phyloP scores from a whole-genome alignment of 2,797 vertebrate species.

The Macropodus opercularis region DNA sequence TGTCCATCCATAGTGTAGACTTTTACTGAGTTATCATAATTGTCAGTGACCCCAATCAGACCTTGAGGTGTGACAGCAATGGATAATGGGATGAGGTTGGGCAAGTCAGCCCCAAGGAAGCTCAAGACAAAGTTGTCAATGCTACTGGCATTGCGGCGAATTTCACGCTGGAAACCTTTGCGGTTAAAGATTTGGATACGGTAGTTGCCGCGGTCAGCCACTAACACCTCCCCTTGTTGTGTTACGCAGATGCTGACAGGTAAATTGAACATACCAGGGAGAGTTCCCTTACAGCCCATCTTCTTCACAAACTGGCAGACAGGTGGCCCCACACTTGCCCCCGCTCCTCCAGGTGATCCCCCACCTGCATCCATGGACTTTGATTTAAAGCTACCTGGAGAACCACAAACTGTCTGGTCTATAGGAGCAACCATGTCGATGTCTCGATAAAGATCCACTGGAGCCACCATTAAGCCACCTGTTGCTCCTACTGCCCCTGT shows the following conservation, averaged over 20 bases:
- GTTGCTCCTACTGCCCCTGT: slow-evolving; percentile 39
- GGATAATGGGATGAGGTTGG: slow-evolving; percentile 92
- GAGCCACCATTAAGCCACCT: slow-evolving; percentile 46
- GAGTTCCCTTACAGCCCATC: slow-evolving; percentile 95
- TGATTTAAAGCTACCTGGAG: slow-evolving; percentile 83
- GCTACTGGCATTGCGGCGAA: slow-evolving; percentile 93
- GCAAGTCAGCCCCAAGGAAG: slow-evolving; percentile 94
- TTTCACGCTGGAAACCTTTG: slow-evolving; percentile 95
- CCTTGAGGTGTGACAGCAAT: slow-evolving; percentile 95
- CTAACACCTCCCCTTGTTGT: slow-evolving; percentile 91
- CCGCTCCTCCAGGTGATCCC: slow-evolving; percentile 57
- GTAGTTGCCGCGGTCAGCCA: slow-evolving; percentile 94
- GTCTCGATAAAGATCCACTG: slow-evolving; percentile 83
- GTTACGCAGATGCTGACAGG: slow-evolving; percentile 93
- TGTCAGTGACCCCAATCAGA: slow-evolving; percentile 94
- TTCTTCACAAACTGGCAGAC: slow-evolving; percentile 94
- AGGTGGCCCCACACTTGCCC: slow-evolving; percentile 73
- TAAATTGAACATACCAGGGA: slow-evolving; percentile 94
- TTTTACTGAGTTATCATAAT: slow-evolving; percentile 97
- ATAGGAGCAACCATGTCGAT: slow-evolving; percentile 80
- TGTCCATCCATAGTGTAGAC: slow-evolving; percentile 95
- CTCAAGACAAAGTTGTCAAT: slow-evolving; percentile 96
- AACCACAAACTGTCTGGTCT: slow-evolving; percentile 81
- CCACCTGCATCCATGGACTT: slow-evolving; percentile 82
- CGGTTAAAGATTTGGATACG: slow-evolving; percentile 96